Conservation (phyloP, 2,888 invertebrate genomes). For the Aethes cnicana region DNA sequence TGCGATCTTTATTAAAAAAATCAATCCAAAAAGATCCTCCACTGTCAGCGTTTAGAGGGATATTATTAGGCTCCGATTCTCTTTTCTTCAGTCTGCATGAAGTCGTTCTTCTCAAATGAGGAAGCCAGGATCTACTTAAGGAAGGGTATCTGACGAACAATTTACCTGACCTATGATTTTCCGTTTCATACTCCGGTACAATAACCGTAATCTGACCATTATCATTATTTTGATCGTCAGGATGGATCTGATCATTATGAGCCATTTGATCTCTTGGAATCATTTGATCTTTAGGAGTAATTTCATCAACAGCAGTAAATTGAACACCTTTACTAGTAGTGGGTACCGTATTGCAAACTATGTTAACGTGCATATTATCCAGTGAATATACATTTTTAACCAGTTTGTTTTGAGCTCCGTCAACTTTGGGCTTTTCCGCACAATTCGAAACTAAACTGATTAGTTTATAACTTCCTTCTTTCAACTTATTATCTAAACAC, state of each 20-base stretch:
- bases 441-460: conserved; percentile 40
- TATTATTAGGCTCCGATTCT: conserved; percentile 41
- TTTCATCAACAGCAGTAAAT: background rate
- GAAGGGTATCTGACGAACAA: no score
- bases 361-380: conserved; percentile 63
- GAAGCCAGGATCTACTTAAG: no score
- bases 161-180: no score
- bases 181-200: no score
- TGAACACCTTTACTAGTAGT: no score
- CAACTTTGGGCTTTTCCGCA: conserved; percentile 32
- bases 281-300: background rate
- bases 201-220: no score
- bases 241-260: no score
- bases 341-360: conserved; percentile 47
- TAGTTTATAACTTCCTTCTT: conserved; percentile 39
- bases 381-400: conserved; percentile 53
- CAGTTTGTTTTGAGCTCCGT: conserved; percentile 17
- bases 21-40: conserved; percentile 51
- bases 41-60: conserved; percentile 46
- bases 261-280: background rate
- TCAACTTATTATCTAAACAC: conserved; percentile 39
- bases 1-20: conserved; percentile 38
- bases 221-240: no score
- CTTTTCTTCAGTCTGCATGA: conserved; percentile 29
- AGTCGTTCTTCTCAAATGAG: background rate